Evolutionary conservation across 2,797 vertebrate genomes (phyloP).

Genomic region (Dendrocincla fuliginosa): DNA sequence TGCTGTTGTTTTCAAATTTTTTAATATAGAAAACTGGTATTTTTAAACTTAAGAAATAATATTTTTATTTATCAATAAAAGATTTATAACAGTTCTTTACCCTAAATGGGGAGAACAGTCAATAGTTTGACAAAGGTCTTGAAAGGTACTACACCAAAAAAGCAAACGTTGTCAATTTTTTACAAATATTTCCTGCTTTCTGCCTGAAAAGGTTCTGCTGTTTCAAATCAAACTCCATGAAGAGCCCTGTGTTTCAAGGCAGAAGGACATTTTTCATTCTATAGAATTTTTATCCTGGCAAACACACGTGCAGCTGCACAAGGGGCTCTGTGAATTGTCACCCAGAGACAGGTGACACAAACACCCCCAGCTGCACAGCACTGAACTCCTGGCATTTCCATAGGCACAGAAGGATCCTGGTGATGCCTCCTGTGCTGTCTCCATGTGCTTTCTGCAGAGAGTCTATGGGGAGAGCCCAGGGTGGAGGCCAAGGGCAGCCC

Average conservation of each 20-base stretch:
- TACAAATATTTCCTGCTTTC: background rate
- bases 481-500: background rate
- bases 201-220: background rate
- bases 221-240: background rate
- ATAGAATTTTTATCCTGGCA: background rate
- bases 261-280: background rate
- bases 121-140: background rate
- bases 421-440: background rate
- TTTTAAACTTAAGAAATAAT: background rate
- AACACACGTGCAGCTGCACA: background rate
- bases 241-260: background rate
- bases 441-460: background rate
- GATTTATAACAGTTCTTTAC: background rate
- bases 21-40: background rate
- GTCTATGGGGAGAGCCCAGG: background rate
- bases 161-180: accelerated
- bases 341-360: background rate
- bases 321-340: background rate
- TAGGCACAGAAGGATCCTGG: background rate
- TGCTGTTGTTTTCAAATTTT: background rate
- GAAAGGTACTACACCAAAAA: background rate
- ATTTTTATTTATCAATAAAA: background rate
- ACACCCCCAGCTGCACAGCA: background rate
- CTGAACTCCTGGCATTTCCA: background rate
- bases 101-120: accelerated